Conservation (phyloP, 2,113 vertebrate genomes). For the Narcine bancroftii region DNA sequence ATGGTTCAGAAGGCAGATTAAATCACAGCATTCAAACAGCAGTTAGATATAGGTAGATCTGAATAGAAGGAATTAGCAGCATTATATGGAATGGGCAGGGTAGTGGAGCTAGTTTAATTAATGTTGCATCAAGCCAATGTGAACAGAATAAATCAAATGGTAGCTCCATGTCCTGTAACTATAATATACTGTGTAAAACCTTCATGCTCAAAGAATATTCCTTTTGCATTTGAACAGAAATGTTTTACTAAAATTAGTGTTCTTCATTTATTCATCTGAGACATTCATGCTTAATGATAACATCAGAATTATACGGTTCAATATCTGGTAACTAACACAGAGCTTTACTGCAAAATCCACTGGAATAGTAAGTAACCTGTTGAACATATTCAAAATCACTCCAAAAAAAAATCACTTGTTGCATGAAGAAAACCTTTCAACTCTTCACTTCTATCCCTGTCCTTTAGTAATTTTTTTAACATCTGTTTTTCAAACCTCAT, state of each 20-base stretch:
- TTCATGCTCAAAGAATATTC: background rate
- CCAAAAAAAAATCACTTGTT: background rate
- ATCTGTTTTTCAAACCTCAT: background rate
- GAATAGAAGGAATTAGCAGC: too few species aligned
- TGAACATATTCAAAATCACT: too few species aligned
- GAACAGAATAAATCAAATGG: too few species aligned
- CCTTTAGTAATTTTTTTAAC: too few species aligned
- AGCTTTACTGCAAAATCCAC: background rate
- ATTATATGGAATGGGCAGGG: too few species aligned
- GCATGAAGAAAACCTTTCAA: background rate
- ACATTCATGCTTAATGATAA: background rate
- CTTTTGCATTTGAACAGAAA: background rate
- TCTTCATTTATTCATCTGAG: background rate
- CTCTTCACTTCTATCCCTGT: background rate
- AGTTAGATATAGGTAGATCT: too few species aligned
- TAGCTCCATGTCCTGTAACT: too few species aligned
- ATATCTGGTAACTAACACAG: background rate
- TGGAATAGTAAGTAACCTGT: background rate
- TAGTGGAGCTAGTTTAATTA: too few species aligned
- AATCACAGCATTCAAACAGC: too few species aligned
- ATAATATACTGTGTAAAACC: background rate
- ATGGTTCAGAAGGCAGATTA: too few species aligned
- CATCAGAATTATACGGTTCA: background rate
- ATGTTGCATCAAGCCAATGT: too few species aligned
- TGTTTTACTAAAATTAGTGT: background rate